phyloP scores from a whole-genome alignment of 2,888 invertebrate genomes.

The Thelaira solivaga region DNA sequence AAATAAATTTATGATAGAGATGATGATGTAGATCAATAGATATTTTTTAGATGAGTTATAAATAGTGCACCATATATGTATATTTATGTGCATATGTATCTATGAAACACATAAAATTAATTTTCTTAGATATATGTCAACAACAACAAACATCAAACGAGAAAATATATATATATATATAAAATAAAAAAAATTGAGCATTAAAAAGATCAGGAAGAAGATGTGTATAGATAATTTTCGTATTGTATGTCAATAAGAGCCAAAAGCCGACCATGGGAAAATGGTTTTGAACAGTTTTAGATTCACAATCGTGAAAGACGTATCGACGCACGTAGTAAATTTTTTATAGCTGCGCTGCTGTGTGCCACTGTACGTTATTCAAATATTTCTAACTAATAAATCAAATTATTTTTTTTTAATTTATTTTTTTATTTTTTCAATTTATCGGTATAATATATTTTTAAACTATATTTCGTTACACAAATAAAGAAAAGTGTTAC shows the following conservation, averaged over 20 bases:
- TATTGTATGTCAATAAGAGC: slow-evolving; percentile 25
- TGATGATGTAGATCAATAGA: slow-evolving; percentile 47
- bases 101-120: slow-evolving; percentile 12
- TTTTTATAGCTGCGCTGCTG: slow-evolving; percentile 50
- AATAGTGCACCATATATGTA: slow-evolving; percentile 33
- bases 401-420: too few relatives aligned
- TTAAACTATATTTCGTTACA: too few relatives aligned
- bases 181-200: slow-evolving; percentile 28
- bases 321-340: slow-evolving; percentile 65
- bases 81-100: background rate
- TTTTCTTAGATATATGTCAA: slow-evolving; percentile 22
- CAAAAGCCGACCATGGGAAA: slow-evolving; percentile 43
- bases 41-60: slow-evolving; percentile 34
- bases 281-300: slow-evolving; percentile 68
- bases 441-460: too few relatives aligned
- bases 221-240: slow-evolving; percentile 26
- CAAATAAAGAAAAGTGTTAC: too few relatives aligned
- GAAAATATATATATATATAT: background rate
- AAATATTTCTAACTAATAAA: background rate
- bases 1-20: slow-evolving; percentile 40
- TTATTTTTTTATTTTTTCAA: too few relatives aligned
- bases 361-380: slow-evolving; percentile 54
- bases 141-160: background rate
- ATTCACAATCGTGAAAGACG: slow-evolving; percentile 71
- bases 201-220: slow-evolving; percentile 26